Evolutionary conservation across 2,888 invertebrate genomes (phyloP), one percentile per base, ranked within the genome.

Genomic region (Amphipyra berbera): DNA sequence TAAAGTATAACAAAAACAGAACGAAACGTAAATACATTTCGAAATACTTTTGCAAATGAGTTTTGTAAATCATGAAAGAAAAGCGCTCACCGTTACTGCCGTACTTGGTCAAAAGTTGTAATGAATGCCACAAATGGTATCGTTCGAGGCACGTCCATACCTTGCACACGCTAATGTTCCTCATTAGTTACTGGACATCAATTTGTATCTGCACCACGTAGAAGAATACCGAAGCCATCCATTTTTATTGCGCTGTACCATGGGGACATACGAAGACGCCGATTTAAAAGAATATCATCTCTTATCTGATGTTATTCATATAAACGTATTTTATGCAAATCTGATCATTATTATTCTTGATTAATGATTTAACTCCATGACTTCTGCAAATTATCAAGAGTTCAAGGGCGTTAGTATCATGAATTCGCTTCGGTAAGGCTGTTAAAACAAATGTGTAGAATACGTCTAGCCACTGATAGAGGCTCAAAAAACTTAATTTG

Each of bases 41-140:
- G 68, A 72, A 76, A 78, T 74, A 68, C 61, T 78, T 83, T 82
- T 76, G 73, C 80, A 81, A 84, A 85, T 82, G 77, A 72, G 75
- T 79, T 75, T 76, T 78, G 82, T 87, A 85, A 88, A 82, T 86
- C 82, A 84, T 82, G 82, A 84, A 82, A 82, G 83, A 84, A 85
- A 79, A 83, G 79, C 79, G 73, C 69, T 79, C 71, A 78, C 75
- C 79, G 84, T 79, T 78, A 78, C 78, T 55, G 75, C 85, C 85
- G 63, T 84, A 87, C 81, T 84, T 86, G 85, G 89, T 77, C 83
- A 84, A 83, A 87, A 85, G 85, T 82, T 81, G 87, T 88, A 89
- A 88, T 86, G 85, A 86, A 71, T 73, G 76, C 88, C 89, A 73
- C 83, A 88, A 86, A 90, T 87, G 89, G 89, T 72, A 82, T 84